Percentiles rank a stretch among this genome's conserved stretches.
These are phyloP conservation scores for Ascaphus truei DNA, from an alignment of 2,113 vertebrate genomes.

Conservation along the genomic window DNA sequence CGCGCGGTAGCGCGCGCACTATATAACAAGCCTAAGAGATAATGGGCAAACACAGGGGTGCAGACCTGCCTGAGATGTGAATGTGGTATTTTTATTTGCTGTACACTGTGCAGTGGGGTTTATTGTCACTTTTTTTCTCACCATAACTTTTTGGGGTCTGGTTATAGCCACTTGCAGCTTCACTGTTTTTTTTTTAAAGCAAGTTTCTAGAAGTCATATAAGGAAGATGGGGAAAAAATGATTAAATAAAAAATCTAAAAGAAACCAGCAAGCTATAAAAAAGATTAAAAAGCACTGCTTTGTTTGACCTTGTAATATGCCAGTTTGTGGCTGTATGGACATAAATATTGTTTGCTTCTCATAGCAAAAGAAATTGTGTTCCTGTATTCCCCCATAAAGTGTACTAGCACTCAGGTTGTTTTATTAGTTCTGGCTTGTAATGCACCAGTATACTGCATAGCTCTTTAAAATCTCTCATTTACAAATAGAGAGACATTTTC, in stretches of 20 bases:
- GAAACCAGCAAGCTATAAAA: slow-evolving; percentile 9
- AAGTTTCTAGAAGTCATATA: neutral
- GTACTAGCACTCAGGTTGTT: neutral
- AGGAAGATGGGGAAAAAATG: neutral
- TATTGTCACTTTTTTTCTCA: too few species aligned
- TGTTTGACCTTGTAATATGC: slow-evolving; percentile 25
- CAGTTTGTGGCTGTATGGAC: neutral
- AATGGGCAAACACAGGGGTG: too few species aligned
- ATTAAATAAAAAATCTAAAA: slow-evolving; percentile 17
- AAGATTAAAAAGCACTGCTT: slow-evolving; percentile 9
- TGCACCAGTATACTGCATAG: neutral
- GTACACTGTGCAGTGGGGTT: too few species aligned
- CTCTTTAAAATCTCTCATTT: neutral
- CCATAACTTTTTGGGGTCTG: too few species aligned
- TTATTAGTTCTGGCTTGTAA: slow-evolving; percentile 23
- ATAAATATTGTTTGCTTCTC: slow-evolving; percentile 32
- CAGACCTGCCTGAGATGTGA: too few species aligned
- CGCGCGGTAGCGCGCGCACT: too few species aligned
- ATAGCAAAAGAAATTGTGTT: slow-evolving; percentile 29
- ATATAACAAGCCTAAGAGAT: too few species aligned
- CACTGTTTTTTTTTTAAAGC: neutral
- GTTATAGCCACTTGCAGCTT: too few species aligned
- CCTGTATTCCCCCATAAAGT: slow-evolving; percentile 19
- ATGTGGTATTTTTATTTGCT: too few species aligned
- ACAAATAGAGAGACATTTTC: neutral